phyloP scores from a whole-genome alignment of 2,888 invertebrate genomes.

The Zeuzera pyrina region DNA sequence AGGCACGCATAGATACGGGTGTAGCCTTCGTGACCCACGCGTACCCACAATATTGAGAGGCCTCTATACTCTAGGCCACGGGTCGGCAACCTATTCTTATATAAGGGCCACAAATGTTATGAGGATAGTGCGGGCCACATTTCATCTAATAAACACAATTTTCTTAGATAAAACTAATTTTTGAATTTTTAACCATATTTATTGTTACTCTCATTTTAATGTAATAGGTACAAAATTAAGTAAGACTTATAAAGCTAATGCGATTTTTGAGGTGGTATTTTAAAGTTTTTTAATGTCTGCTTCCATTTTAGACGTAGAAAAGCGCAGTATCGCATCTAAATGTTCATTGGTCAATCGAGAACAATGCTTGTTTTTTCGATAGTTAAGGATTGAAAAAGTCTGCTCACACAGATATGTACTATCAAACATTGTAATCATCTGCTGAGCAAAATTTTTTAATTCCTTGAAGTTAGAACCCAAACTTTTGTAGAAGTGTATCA shows the following conservation, averaged over 20 bases:
- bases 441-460: constrained; percentile 13
- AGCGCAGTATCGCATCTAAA: constrained; percentile 13
- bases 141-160: no score
- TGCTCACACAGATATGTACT: constrained; percentile 8
- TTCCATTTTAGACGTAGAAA: constrained; percentile 9
- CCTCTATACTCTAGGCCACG: no score
- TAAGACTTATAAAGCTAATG: constrained; percentile 4
- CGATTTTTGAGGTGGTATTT: constrained; percentile 15
- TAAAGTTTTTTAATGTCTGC: constrained; percentile 8
- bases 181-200: no score
- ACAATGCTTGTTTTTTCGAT: constrained; percentile 7
- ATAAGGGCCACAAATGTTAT: not conserved
- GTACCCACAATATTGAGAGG: no score
- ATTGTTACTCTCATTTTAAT: no score
- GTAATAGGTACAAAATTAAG: no score
- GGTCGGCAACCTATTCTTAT: constrained; percentile 2
- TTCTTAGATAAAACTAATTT: no score
- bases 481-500: constrained; percentile 12
- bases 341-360: constrained; percentile 13
- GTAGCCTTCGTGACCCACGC: no score
- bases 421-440: constrained; percentile 7
- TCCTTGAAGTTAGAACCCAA: constrained; percentile 12
- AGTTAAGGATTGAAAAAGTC: constrained; percentile 8
- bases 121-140: constrained; percentile 1
- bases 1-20: no score